phyloP scores from a whole-genome alignment of 2,113 vertebrate genomes.

The Chascanopsetta lugubris region DNA sequence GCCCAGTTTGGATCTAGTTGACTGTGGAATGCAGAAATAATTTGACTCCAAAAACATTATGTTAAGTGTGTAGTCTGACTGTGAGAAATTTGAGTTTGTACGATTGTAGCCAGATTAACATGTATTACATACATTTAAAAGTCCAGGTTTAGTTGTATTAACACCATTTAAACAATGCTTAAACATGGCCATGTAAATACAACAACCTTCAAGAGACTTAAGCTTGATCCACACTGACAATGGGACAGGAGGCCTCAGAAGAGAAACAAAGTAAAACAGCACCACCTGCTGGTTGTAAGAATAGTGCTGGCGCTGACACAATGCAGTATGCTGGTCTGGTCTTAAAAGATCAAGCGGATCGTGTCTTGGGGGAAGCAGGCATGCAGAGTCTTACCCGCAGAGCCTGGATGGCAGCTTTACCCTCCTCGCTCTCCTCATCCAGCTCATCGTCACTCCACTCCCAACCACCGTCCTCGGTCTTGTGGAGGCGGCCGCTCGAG shows the following conservation, averaged over 20 bases:
- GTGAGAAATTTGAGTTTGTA: too few species aligned
- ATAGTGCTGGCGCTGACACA: background rate
- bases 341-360: background rate
- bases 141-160: too few species aligned
- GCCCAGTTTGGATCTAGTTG: too few species aligned
- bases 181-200: too few species aligned
- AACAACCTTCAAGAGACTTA: background rate
- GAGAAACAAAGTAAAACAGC: constrained; percentile 7
- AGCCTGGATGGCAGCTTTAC: constrained; percentile 76
- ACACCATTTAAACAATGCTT: background rate
- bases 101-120: too few species aligned
- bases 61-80: too few species aligned
- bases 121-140: too few species aligned
- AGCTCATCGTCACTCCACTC: constrained; percentile 82
- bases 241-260: background rate
- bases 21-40: too few species aligned
- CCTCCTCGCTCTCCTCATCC: constrained; percentile 81
- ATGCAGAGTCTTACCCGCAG: constrained; percentile 71
- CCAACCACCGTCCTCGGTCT: constrained; percentile 81
- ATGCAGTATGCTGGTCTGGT: background rate
- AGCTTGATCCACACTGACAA: background rate
- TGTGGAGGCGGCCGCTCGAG: constrained; percentile 80
- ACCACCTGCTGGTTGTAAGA: constrained; percentile 28
- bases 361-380: background rate
- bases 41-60: too few species aligned